Conservation (phyloP, 2,113 vertebrate species). For the Sorex araneus region DNA sequence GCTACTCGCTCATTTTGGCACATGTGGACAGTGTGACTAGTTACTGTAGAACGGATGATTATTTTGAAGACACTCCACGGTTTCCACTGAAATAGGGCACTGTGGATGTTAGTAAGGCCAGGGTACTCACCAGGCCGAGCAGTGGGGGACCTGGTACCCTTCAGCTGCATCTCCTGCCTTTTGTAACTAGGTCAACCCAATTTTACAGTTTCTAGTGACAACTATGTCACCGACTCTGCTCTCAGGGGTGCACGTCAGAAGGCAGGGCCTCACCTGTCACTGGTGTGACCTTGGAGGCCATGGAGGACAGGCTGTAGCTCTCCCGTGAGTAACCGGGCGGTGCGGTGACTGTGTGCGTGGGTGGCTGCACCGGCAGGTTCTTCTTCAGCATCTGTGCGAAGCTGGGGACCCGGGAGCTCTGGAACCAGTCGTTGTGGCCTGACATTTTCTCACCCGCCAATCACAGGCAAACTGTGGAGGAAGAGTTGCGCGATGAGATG, state of each 20-base stretch:
- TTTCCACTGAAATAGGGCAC: too few relatives aligned
- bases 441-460: slow-evolving; percentile 78
- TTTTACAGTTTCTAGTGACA: too few relatives aligned
- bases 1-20: neutral
- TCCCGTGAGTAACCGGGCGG: neutral
- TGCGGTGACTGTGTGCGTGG: accelerated
- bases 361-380: neutral
- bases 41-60: neutral
- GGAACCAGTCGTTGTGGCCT: slow-evolving; percentile 54
- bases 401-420: slow-evolving; percentile 58
- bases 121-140: neutral
- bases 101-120: too few relatives aligned
- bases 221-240: neutral
- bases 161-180: too few relatives aligned
- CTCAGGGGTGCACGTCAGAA: neutral
- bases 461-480: too few relatives aligned
- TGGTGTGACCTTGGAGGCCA: slow-evolving; percentile 49
- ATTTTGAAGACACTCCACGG: too few relatives aligned
- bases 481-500: too few relatives aligned
- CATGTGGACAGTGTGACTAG: neutral
- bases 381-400: slow-evolving; percentile 79
- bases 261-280: slow-evolving; percentile 82
- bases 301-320: neutral
- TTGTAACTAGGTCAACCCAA: too few relatives aligned
- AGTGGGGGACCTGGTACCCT: neutral